Conservation (phyloP, 2,113 vertebrate genomes). For the Solea solea region DNA sequence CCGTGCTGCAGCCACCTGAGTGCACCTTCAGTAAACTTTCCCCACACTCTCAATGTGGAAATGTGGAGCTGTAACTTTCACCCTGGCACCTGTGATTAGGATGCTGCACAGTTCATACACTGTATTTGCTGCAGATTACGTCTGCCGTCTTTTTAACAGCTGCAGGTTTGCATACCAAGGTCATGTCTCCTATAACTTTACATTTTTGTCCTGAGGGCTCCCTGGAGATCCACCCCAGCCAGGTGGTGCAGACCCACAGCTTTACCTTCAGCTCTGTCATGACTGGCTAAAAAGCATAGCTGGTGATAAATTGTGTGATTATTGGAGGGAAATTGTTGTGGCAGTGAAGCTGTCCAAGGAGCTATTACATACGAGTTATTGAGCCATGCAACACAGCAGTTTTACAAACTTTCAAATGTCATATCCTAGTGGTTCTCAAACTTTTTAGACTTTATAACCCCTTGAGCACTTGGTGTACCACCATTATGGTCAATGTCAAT, state of each 20-base stretch:
- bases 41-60: neutral
- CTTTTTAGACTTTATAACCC: too few relatives aligned
- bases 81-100: neutral
- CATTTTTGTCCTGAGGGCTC: slow-evolving; percentile 42
- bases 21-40: slow-evolving; percentile 23
- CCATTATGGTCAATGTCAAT: too few relatives aligned
- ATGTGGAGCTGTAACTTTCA: slow-evolving; percentile 5
- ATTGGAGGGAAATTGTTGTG: slow-evolving; percentile 25
- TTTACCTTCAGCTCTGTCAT: slow-evolving; percentile 14
- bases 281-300: slow-evolving; percentile 6
- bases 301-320: slow-evolving; percentile 15
- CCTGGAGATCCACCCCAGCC: slow-evolving; percentile 29
- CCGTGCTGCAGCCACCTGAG: slow-evolving; percentile 25
- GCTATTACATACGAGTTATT: slow-evolving; percentile 21
- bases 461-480: too few relatives aligned
- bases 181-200: slow-evolving; percentile 17
- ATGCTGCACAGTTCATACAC: neutral
- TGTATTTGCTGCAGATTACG: slow-evolving; percentile 19
- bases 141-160: slow-evolving; percentile 33
- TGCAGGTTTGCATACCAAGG: slow-evolving; percentile 40
- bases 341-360: slow-evolving; percentile 35
- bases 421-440: neutral
- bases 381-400: neutral
- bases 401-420: slow-evolving; percentile 9
- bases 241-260: slow-evolving; percentile 52